These are phyloP conservation scores for Watsonalla cultraria DNA, from an alignment of 2,888 invertebrate genomes.

Conservation along the genomic window DNA sequence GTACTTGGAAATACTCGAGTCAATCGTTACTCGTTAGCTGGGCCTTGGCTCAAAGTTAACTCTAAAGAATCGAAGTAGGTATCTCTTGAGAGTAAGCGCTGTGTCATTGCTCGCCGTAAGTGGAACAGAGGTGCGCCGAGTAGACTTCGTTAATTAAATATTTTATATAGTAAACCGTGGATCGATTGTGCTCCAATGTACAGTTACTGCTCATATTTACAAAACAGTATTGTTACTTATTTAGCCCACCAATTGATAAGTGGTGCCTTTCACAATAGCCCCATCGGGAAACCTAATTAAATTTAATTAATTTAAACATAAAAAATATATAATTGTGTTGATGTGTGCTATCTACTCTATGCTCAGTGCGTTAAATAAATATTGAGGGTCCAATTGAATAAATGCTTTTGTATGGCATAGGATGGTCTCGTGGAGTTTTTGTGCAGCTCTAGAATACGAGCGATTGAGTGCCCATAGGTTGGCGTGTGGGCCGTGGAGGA, in stretches of 20 bases:
- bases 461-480: constrained; percentile 73
- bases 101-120: constrained; percentile 63
- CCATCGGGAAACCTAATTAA: background rate
- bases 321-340: background rate
- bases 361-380: background rate
- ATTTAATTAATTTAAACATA: background rate
- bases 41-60: constrained; percentile 52
- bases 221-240: background rate
- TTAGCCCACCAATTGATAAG: background rate
- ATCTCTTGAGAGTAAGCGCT: constrained; percentile 70
- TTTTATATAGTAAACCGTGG: constrained; percentile 1
- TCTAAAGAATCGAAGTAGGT: constrained; percentile 64
- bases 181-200: background rate
- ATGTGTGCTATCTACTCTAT: background rate
- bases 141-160: constrained; percentile 12
- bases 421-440: constrained; percentile 37
- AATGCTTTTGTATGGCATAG: constrained; percentile 2
- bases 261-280: background rate
- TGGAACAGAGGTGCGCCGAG: constrained; percentile 37
- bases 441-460: constrained; percentile 48
- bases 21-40: constrained; percentile 71
- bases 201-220: background rate
- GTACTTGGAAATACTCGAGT: constrained; percentile 56
- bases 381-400: constrained; percentile 2
- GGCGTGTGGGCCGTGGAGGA: constrained; percentile 74